Base-by-base conservation (phyloP, 2,888 invertebrate species). In the Tachina lurida region DNA sequence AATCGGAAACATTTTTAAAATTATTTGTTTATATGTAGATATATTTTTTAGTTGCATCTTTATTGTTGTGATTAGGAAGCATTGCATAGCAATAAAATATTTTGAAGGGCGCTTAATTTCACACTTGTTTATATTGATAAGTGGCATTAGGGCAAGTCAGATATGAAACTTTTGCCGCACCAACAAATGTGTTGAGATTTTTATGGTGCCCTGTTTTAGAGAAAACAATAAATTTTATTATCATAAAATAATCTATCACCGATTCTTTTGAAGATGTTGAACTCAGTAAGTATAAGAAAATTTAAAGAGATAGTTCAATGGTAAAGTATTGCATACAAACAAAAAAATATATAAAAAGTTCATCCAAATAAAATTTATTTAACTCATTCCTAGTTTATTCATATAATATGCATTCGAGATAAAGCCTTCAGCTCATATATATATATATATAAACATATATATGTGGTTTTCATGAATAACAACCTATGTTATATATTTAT, bases 101-200 rank as follows among this genome's bases (percentile, higher is more conserved):
- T 76, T 76, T 76, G 82, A 87, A 84, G 76, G 84, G 79, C 87
- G 74, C 70, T 58, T 80, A 56, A 19, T 15, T 78, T 74, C 49
- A 73, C 73, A 79, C 73, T 77, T 80, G n/a, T 10, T 15, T 12
- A 78, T 80, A 86, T 85, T 76, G 85, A 76, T 84, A 74, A 73
- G 60, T 62, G 58, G 67, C 60, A 74, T 79, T 54, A 76, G 56
- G 22, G 62, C 60, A 75, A 80, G 56, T 52, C 74, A 63, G 58
- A 74, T 77, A 62, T 58, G 47, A 43, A 81, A 65, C 54, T 76
- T 84, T 79, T 76, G 45, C 62, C 47, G 45, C n/a, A 60, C 83
- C 82, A 80, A 63, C 54, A 63, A 17, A 12, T 13, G 80, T 67
- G 84, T 83, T 83, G 80, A 85, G 1, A 22, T 45, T 70, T 83